A percentile compares a stretch with the other conserved stretches of the same genome.
Conservation (phyloP, 2,113 vertebrate genomes). For the Centrocercus urophasianus region DNA sequence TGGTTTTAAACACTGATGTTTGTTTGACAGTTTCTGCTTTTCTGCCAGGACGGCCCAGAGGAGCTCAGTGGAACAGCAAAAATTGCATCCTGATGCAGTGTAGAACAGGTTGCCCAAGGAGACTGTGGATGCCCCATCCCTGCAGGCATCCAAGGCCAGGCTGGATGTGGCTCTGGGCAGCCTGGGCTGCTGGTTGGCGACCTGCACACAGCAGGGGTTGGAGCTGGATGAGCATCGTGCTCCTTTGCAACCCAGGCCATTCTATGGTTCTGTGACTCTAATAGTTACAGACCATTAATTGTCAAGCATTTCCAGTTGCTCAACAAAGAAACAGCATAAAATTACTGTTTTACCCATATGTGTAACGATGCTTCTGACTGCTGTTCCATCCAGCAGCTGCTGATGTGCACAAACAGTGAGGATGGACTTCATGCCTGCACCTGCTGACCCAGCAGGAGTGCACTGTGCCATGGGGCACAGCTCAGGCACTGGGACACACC, state of each 20-base stretch:
- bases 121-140: no score
- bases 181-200: no score
- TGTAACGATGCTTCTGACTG: background rate
- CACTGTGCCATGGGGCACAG: fast-evolving
- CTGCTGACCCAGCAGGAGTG: background rate
- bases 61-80: fast-evolving
- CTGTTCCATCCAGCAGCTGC: background rate
- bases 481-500: background rate
- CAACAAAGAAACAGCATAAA: background rate
- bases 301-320: background rate
- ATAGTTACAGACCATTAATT: background rate
- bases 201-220: no score
- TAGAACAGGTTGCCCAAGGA: no score
- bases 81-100: background rate
- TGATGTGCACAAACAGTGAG: background rate
- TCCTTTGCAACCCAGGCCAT: no score
- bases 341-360: background rate
- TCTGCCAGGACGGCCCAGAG: background rate
- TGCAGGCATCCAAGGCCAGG: no score
- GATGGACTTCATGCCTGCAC: background rate
- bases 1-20: background rate
- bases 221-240: no score
- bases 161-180: no score
- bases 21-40: background rate
- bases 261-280: no score